A percentile compares a stretch with the other conserved stretches of the same genome.
phyloP scores from a whole-genome alignment of 2,113 vertebrate species.

The Rhinolophus sinicus region DNA sequence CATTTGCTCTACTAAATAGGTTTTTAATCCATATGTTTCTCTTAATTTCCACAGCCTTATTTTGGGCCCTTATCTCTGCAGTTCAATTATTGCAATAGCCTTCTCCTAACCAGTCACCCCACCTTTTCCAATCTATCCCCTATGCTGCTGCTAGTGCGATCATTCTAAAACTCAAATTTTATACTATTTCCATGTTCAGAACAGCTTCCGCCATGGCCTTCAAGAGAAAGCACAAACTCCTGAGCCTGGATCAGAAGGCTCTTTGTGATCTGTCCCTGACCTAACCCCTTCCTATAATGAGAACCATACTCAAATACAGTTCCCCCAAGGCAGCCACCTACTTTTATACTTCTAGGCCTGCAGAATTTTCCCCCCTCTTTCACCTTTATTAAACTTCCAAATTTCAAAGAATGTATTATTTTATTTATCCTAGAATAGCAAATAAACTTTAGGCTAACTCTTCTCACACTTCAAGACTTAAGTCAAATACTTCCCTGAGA shows the following conservation, averaged over 20 bases:
- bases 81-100: not conserved
- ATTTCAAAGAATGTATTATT: not conserved
- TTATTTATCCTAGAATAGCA: not conserved
- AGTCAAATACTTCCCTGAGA: not conserved
- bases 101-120: not conserved
- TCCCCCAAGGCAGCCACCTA: not conserved
- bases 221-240: not conserved
- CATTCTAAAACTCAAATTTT: not conserved
- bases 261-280: not conserved
- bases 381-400: not conserved
- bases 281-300: not conserved
- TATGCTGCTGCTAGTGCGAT: not conserved
- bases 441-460: not conserved
- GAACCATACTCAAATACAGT: not conserved
- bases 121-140: not conserved
- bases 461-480: not conserved
- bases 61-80: not conserved
- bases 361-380: not conserved
- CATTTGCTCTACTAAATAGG: not conserved
- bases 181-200: not conserved
- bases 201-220: not conserved
- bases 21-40: not conserved
- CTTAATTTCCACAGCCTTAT: not conserved
- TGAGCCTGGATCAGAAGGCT: not conserved
- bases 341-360: not conserved